Percentiles rank a stretch among this genome's conserved stretches.
Conservation (phyloP, 2,113 vertebrate genomes). For the Tychaedon coryphoeus region DNA sequence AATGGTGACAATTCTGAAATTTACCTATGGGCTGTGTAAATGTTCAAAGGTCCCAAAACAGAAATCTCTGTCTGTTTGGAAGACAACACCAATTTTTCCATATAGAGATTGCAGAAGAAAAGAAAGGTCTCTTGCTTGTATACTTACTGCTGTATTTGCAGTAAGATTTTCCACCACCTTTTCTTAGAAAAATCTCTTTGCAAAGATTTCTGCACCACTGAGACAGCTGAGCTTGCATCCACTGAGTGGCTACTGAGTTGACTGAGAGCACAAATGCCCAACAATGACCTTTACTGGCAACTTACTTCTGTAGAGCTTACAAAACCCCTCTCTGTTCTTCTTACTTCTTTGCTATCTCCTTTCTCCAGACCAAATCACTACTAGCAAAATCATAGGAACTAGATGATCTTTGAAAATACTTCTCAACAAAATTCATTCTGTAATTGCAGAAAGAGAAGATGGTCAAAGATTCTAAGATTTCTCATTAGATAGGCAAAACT, state of each 20-base stretch:
- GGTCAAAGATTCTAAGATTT: not conserved
- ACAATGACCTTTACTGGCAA: not conserved
- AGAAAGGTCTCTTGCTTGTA: not conserved
- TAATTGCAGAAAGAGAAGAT: not conserved
- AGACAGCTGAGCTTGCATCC: not conserved
- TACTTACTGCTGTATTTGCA: not conserved
- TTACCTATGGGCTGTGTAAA: constrained; percentile 73
- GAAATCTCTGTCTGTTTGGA: constrained; percentile 24
- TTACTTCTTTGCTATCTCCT: not conserved
- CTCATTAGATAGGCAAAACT: not conserved
- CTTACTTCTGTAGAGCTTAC: not conserved
- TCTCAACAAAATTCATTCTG: not conserved
- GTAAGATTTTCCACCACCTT: not conserved
- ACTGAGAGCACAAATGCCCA: not conserved
- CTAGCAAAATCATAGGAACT: not conserved
- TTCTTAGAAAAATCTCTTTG: not conserved
- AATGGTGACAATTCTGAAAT: constrained; percentile 69
- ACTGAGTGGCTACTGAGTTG: not conserved
- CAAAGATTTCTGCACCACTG: not conserved
- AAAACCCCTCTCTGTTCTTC: not conserved
- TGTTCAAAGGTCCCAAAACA: constrained; percentile 62
- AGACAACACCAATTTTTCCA: constrained; percentile 8
- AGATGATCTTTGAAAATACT: not conserved
- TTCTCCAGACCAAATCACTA: not conserved
- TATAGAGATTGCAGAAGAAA: not conserved